Base-by-base conservation (phyloP, 1,140 invertebrate genomes). In the Euwallacea fornicatus region DNA sequence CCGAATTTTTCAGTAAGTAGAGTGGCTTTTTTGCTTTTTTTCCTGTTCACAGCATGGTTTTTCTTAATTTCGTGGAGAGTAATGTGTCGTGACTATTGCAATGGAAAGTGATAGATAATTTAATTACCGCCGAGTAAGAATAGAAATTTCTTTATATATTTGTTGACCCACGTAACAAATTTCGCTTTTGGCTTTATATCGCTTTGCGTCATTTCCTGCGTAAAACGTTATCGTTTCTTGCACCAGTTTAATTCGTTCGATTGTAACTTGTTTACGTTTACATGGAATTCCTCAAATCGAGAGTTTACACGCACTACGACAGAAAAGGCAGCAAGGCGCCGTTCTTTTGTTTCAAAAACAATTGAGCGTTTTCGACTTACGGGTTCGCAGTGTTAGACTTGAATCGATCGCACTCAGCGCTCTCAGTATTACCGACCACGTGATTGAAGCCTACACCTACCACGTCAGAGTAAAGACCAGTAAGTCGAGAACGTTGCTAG, bases 141-240 rank as follows among this genome's bases (percentile, higher is more conserved):
- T 53, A 6, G 50, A 53, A 53, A 53, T 53, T 53, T 15, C 50
- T 11, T 53, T 7, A 53, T 6, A 15, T 53, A 15, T n/a, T 58
- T 58, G 55, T 15, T 33, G 55, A 15, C 55, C n/a, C 55, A 58
- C 55, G 55, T 58, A 16, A 58, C 21, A 2, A 58, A 58, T 58
- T 58, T 58, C 21, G 55, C 10, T 50, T 50, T 50, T 50, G 13
- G 16, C 10, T 16, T 58, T 58, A 58, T 58, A n/a, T 58, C 13
- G 13, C n/a, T 15, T 58, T 58, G 21, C 21, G 55, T 58, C 55
- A 58, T 58, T 58, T 58, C 55, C 55, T 58, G 60, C 42, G 11
- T 41, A 43, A n/a, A n/a, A 16, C 60, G 21, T 62, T 62, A 62
- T 58, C 55, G 55, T 9, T 10, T 58, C 13, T 58, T 50, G 6